Evolutionary conservation across 2,113 vertebrate genomes (phyloP), one percentile per base, ranked within the genome.

Genomic region (Mixornis gularis): DNA sequence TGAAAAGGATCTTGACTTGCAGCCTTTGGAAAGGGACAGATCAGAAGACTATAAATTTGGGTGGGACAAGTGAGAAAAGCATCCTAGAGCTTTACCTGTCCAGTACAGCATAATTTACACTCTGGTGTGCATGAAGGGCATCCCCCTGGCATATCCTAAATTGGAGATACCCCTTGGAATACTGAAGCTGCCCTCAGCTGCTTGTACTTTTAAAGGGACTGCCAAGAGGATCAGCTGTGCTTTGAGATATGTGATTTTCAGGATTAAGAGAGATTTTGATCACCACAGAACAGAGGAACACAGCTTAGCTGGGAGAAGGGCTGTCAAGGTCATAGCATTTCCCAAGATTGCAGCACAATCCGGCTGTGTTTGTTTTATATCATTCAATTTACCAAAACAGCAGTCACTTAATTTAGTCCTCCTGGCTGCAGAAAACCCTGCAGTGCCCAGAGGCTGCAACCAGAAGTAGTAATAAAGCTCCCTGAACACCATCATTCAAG

Each of bases 241-340:
- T 87, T 69, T 85, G 66, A 90, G 53, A 82, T 40, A 56, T 32
- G 32, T 63, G 81, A 63, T 90, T 90, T 84, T 70, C 66, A 80
- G 63, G 68, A 85, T 91, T 94, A 94, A 63, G 80, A 76, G 34
- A 88, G 80, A 95, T 88, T 83, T 87, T 87, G 30, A 68, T 91
- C 83, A 89, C 73, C 44, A 63, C 46, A 72, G 76, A 84, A 74
- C 36, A 82, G 68, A 85, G 40, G n/a, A 89, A 43, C 9, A 41
- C 38, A 62, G 68, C 38, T 80, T 74, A 82, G 49, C 66, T 72
- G 29, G 52, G 12, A 91, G 41, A 16, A 74, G 21, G 41, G 21
- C 69, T 90, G 40, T 89, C 66, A 85, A 94, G 64, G 80, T 92
- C 86, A 70, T 55, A 87, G 34, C 12, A 51, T 79, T 91, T 81